Percentiles rank a stretch among this genome's conserved stretches.
phyloP scores from a whole-genome alignment of 2,797 vertebrate species.

The Macroramphosus scolopax region DNA sequence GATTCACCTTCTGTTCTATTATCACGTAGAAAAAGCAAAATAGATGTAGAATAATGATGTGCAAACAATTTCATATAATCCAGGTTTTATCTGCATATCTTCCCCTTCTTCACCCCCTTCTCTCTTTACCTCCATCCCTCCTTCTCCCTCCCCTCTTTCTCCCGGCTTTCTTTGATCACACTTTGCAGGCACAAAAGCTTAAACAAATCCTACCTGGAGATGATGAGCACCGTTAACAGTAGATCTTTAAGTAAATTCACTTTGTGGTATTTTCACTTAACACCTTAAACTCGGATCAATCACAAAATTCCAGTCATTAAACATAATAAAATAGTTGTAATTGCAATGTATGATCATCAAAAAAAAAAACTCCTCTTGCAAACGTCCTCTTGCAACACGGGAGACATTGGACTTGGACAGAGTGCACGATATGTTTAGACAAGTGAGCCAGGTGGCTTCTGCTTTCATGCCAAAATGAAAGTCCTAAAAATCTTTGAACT shows the following conservation, averaged over 20 bases:
- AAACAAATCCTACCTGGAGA: slow-evolving; percentile 51
- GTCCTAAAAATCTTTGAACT: slow-evolving; percentile 69
- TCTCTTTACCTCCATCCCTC: background rate
- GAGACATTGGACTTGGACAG: slow-evolving; percentile 61
- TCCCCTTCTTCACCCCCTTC: background rate
- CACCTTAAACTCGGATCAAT: too few relatives aligned
- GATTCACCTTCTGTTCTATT: slow-evolving; percentile 1
- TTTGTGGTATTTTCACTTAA: too few relatives aligned
- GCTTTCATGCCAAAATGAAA: slow-evolving; percentile 55
- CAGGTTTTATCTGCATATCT: slow-evolving; percentile 12
- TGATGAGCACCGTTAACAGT: slow-evolving; percentile 29
- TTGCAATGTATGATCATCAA: background rate
- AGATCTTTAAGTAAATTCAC: too few relatives aligned
- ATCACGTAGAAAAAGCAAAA: slow-evolving; percentile 2
- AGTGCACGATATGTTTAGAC: slow-evolving; percentile 66
- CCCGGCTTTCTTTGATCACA: slow-evolving; percentile 51
- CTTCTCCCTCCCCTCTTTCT: too few relatives aligned
- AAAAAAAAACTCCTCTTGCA: slow-evolving; percentile 13
- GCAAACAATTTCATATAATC: slow-evolving; percentile 8
- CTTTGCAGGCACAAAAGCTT: slow-evolving; percentile 43
- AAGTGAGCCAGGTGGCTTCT: slow-evolving; percentile 57
- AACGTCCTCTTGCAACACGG: slow-evolving; percentile 43
- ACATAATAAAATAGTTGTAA: slow-evolving; percentile 11
- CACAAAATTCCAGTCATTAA: slow-evolving; percentile 12
- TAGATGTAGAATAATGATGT: slow-evolving; percentile 12